Base-by-base conservation (phyloP, 2,888 invertebrate genomes). In the Salticus scenicus region DNA sequence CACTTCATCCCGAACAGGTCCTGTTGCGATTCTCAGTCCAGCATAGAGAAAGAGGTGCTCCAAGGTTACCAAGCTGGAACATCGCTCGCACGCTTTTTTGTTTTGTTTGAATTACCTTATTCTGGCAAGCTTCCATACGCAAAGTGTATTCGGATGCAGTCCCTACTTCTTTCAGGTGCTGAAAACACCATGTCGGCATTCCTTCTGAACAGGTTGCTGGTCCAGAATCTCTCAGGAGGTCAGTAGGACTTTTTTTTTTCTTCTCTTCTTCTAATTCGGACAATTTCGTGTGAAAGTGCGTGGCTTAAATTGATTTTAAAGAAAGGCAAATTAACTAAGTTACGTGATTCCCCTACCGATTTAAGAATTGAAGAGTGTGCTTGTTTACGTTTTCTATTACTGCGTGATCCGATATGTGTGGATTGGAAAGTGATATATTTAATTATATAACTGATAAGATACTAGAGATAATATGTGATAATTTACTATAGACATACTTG, bases 171-270 rank as follows among this genome's bases (percentile, higher is more conserved):
- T 4, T 63, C 77, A 30, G 83, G 83, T 12, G 83, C 83, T 28
- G 83, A 78, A 24, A 77, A 73, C 67, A 77, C 77, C 63, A 83
- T 83, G 83, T 83, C 83, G 27, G 66, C 77, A 0, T 83, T 77
- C 42, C 24, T 83, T 37, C 41, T 83, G 17, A 83, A 83, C 67
- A 83, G 73, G 77, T 72, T 83, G 71, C 73, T 83, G 57, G 77
- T 83, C 12, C 77, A 83, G 30, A 83, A 83, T 37, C 14, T 83
- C 7, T 31, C 71, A 33, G 12, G 30, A 42, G 83, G 83, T 83
- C 64, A 77, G 83, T 77, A 4, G 0, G 0, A 24, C 67, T 17
- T 67, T 67, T 67, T 31, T 30, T n/a, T 67, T 37, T 37, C 10
- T 10, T 37, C 10, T 37, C 37, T 37, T 37, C 10, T 10, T 37